Conservation (phyloP, 2,797 vertebrate species). For the Acestrorhynchus altus region DNA sequence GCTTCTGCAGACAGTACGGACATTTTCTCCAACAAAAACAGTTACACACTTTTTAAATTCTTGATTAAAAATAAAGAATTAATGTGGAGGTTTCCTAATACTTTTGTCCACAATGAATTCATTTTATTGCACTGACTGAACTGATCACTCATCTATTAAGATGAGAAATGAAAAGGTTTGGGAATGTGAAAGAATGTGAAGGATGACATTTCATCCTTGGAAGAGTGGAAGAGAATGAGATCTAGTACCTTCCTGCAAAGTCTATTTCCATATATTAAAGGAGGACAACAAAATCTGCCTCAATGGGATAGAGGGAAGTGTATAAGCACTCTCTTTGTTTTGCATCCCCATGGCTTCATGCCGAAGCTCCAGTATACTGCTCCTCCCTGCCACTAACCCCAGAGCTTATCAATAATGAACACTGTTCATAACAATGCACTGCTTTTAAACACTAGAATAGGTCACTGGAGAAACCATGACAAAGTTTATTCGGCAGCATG, state of each 20-base stretch:
- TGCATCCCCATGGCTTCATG: background rate
- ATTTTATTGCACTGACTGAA: too few species aligned
- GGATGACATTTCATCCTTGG: background rate
- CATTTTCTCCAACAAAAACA: too few species aligned
- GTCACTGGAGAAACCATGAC: slow-evolving; percentile 4
- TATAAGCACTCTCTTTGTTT: background rate
- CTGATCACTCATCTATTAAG: background rate
- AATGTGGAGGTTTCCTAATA: too few species aligned
- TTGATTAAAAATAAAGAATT: too few species aligned
- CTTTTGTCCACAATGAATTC: too few species aligned
- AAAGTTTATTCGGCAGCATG: background rate
- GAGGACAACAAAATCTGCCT: background rate
- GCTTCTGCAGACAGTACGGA: too few species aligned
- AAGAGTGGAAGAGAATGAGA: background rate
- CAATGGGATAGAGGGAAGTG: background rate
- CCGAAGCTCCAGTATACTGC: slow-evolving; percentile 57
- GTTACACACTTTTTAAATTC: too few species aligned
- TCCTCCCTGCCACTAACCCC: slow-evolving; percentile 63
- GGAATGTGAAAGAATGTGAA: too few species aligned
- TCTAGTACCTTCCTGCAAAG: slow-evolving; percentile 7
- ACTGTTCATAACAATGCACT: slow-evolving; percentile 70
- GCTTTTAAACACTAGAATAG: slow-evolving; percentile 66
- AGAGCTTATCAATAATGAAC: slow-evolving; percentile 76
- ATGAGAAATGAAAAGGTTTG: background rate
- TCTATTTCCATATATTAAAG: slow-evolving; percentile 31